Base-by-base conservation (phyloP, 2,797 vertebrate species). In the Philypnodon macrostomus region DNA sequence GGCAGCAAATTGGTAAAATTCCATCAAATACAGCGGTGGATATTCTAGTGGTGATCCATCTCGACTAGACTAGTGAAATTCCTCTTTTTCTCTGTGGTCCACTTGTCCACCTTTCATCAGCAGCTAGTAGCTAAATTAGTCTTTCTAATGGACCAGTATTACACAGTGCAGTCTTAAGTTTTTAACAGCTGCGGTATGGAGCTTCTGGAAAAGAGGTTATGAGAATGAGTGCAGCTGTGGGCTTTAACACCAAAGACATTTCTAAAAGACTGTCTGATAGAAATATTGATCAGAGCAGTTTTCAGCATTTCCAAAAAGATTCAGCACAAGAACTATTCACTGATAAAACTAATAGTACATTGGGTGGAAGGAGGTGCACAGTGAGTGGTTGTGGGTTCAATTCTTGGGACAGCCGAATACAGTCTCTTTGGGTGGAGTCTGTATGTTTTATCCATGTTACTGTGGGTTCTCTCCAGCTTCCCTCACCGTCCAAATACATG, bases 71-170 rank as follows among this genome's bases (percentile, higher is more conserved):
- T 31, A 17, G 27, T 30, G n/a, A 31, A 44, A 21, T 32, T 17
- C n/a, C 18, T n/a, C 19, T 17, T 8, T 21, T 19, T 32, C 26
- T 32, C 26, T 32, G 39, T 42, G 15, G 36, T 46, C 27, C 42
- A 46, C 29, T 46, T 42, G 23, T 46, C 27, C 42, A 46, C 29
- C 32, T 42, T 46, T 46, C 42, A 19, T 32, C 42, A 32, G 27
- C 29, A 18, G 41, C 26, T 42, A 11, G 24, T 42, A 17, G 16
- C 24, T 31, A 45, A 45, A 45, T 45, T 12, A 19, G 30, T 31
- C 42, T 32, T 8, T 46, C 29, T 45, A 31, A 30, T 31, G 15
- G 35, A 7, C 30, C 17, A 19, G n/a, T 19, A 46, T 46, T 46
- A 18, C 12, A 21, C 42, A 46, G 29, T 38, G 6, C 33, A 19